Base-by-base conservation (phyloP, 2,113 vertebrate species). In the Pituophis catenifer region DNA sequence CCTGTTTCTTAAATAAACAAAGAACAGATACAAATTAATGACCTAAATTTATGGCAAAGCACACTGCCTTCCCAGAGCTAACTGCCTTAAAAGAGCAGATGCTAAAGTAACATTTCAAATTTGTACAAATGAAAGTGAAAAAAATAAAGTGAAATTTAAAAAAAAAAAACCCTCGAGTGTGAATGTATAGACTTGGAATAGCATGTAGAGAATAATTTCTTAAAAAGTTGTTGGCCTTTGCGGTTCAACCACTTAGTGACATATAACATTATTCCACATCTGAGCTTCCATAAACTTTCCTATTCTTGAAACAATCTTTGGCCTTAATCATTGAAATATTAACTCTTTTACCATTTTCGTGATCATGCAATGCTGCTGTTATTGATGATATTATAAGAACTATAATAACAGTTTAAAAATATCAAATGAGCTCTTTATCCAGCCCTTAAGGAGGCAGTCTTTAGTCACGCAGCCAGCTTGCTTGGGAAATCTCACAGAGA, bases 1-100 rank as follows among this genome's bases (percentile, higher is more conserved):
- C 98, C 98, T 97, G 97, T 98, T 98, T 98, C 98, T 99, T 99
- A 99, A 99, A 99, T 99, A 99, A 99, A 99, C 99, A 99, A 99
- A 99, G 98, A 99, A 98, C 98, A 99, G 99, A 99, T 99, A 99
- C 99, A 99, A 99, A 99, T 99, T 99, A 99, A 99, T 99, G 99
- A 99, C 99, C 99, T 99, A 99, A 99, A 99, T 99, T 99, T 98
- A 98, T 98, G 98, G 98, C 97, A 97, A 98, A 98, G 98, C 98
- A 98, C 97, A 96, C 98, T 97, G 98, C 97, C 96, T 97, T 98
- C 97, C 97, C 97, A 97, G 97, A 98, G 98, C 96, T 98, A 98
- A 98, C 96, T 97, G 97, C 98, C 97, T 98, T 98, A 98, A 98
- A 97, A 98, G 98, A 98, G 98, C 98, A 99, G 98, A 99, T 99